Percentiles rank a stretch among this genome's conserved stretches.
Evolutionary conservation across 2,113 vertebrate genomes (phyloP).

Genomic region (Toxotes chatareus): DNA sequence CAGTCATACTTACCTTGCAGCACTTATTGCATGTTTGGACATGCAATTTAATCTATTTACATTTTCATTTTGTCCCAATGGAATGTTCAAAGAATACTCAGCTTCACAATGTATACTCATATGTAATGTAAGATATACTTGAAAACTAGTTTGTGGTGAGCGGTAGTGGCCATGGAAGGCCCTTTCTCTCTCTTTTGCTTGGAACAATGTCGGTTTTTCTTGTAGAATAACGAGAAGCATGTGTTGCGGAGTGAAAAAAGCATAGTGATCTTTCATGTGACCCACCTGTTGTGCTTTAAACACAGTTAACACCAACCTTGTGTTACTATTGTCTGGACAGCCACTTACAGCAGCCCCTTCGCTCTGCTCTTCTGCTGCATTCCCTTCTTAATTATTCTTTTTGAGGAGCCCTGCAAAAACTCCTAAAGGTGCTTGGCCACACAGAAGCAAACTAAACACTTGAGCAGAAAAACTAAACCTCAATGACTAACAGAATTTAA

Average conservation of each 20-base stretch:
- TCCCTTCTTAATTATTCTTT: slow-evolving; percentile 3
- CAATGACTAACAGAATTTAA: slow-evolving; percentile 53
- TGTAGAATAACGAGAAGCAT: slow-evolving; percentile 90
- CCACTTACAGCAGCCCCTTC: slow-evolving; percentile 55
- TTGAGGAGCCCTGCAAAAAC: slow-evolving; percentile 15
- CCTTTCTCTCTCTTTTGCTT: slow-evolving; percentile 84
- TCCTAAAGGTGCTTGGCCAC: slow-evolving; percentile 3
- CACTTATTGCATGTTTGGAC: slow-evolving; percentile 58
- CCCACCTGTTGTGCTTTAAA: slow-evolving; percentile 92
- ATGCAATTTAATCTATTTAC: slow-evolving; percentile 71
- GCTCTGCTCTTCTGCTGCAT: slow-evolving; percentile 4
- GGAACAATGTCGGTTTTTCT: slow-evolving; percentile 90
- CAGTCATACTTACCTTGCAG: slow-evolving; percentile 61
- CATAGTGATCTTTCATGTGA: slow-evolving; percentile 88
- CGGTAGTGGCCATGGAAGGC: slow-evolving; percentile 59
- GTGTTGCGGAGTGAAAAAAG: slow-evolving; percentile 89
- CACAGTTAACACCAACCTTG: slow-evolving; percentile 87
- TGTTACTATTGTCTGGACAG: slow-evolving; percentile 84
- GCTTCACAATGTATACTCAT: slow-evolving; percentile 60
- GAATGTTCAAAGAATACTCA: slow-evolving; percentile 49
- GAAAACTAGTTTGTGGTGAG: slow-evolving; percentile 69
- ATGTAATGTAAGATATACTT: slow-evolving; percentile 73
- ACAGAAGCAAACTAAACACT: slow-evolving; percentile 39
- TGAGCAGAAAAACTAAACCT: slow-evolving; percentile 38
- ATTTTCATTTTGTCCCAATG: slow-evolving; percentile 57